A percentile compares a stretch with the other conserved stretches of the same genome.
Conservation (phyloP, 2,113 vertebrate genomes). For the Colius striatus region DNA sequence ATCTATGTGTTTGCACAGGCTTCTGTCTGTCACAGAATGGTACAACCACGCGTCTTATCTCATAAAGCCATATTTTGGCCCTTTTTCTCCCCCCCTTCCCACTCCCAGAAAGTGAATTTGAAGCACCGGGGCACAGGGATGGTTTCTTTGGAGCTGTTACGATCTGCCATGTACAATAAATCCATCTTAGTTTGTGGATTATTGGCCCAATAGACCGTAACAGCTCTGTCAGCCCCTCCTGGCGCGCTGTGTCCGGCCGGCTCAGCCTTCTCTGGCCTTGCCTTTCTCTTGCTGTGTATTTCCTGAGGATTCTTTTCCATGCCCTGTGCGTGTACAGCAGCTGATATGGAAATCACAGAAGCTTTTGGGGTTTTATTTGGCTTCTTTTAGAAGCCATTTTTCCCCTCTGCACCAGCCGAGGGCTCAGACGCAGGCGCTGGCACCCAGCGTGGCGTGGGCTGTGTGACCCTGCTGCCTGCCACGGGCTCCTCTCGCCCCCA, state of each 20-base stretch:
- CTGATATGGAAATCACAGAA: conserved; percentile 44
- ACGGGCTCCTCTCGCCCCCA: not conserved
- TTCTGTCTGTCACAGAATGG: conserved; percentile 32
- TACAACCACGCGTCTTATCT: conserved; percentile 56
- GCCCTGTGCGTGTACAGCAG: not conserved
- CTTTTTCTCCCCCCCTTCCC: not conserved
- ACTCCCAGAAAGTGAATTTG: conserved; percentile 58
- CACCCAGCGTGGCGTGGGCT: not conserved
- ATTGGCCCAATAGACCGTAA: conserved; percentile 69
- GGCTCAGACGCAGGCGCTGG: not conserved
- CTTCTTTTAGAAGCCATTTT: not conserved
- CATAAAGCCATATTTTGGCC: conserved; percentile 62
- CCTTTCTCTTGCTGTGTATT: not conserved
- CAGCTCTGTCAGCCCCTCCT: conserved; percentile 69
- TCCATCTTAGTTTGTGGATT: conserved; percentile 72
- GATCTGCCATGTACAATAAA: conserved; percentile 73
- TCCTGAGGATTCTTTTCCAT: conserved; percentile 50
- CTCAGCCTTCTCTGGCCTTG: conserved; percentile 43
- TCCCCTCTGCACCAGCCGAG: not conserved
- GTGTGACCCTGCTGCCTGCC: not conserved
- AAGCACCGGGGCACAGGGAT: conserved; percentile 56
- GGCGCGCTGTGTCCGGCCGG: conserved; percentile 35
- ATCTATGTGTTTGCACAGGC: conserved; percentile 32
- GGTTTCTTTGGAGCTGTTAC: conserved; percentile 71
- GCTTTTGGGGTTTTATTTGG: not conserved